Conservation (phyloP, 1,140 invertebrate species). For the Lysiphlebus fabarum region DNA sequence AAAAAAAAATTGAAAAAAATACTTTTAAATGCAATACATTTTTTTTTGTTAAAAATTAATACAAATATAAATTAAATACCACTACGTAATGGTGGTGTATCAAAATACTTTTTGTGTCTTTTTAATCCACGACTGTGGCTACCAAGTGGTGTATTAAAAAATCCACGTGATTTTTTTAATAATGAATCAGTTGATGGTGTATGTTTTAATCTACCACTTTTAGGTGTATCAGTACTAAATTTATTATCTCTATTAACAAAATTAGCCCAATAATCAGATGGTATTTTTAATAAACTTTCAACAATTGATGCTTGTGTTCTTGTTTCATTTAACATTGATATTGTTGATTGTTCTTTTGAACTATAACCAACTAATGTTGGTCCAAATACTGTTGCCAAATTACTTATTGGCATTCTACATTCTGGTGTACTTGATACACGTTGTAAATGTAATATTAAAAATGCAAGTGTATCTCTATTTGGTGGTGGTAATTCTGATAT, state of each 20-base stretch:
- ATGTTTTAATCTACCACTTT: slow-evolving; percentile 49
- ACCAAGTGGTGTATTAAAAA: slow-evolving; percentile 50
- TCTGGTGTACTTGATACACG: slow-evolving; percentile 68
- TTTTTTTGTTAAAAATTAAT: too few species aligned
- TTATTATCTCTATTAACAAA: slow-evolving; percentile 55
- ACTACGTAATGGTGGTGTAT: slow-evolving; percentile 47
- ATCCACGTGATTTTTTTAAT: slow-evolving; percentile 50
- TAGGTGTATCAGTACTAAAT: slow-evolving; percentile 39
- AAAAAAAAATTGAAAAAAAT: too few species aligned
- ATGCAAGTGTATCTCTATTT: slow-evolving; percentile 86
- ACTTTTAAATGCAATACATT: too few species aligned
- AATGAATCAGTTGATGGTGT: slow-evolving; percentile 59
- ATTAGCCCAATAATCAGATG: slow-evolving; percentile 65
- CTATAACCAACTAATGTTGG: slow-evolving; percentile 84
- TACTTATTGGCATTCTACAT: slow-evolving; percentile 75
- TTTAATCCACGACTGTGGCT: slow-evolving; percentile 46
- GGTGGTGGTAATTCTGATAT: slow-evolving; percentile 75
- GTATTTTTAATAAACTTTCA: slow-evolving; percentile 64
- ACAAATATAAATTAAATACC: slow-evolving; percentile 30
- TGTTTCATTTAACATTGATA: slow-evolving; percentile 64
- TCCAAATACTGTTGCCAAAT: slow-evolving; percentile 80
- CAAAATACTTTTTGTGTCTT: slow-evolving; percentile 52
- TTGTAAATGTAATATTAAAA: slow-evolving; percentile 79
- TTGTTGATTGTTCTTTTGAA: slow-evolving; percentile 61
- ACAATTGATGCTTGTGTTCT: slow-evolving; percentile 64